Evolutionary conservation across 2,888 invertebrate genomes (phyloP), one percentile per base, ranked within the genome.

Genomic region (Tridacna gigas): DNA sequence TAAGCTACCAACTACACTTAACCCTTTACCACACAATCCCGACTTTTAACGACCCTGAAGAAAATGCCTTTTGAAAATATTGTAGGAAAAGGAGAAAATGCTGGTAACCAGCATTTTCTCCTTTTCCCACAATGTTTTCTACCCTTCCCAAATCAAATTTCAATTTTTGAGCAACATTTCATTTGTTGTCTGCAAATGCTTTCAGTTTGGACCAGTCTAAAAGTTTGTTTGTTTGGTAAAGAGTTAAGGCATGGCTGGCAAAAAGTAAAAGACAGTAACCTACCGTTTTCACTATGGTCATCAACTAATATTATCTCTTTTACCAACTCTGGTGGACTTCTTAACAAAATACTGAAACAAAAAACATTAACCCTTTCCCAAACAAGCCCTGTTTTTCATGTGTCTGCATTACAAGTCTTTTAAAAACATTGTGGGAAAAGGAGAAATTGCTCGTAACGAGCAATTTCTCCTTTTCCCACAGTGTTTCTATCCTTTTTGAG

Each of bases 271-370:
- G 37, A 37, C 37, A 37, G 37, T 7, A 37, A 89, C 91, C 84
- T 89, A 94, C 94, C 88, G 85, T 94, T 89, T 63, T 91, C 87
- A 83, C 92, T 93, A 78, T 81, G 86, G 85, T 93, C 93, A 89
- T 94, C 94, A 37, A 94, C 90, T 18, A 94, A 77, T 25, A 94
- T 88, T 11, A 94, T 91, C 81, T 94, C 94, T 73, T 89, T 80
- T 3, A 94, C 45, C 15, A 94, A 85, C 28, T 91, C 89, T 22
- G 89, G 83, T 61, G 93, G 93, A 28, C 90, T 92, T 77, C 89
- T 83, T 48, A 86, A 78, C 15, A 91, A 73, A 60, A 91, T 75
- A 80, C 91, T 91, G 84, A 56, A 90, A 88, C 9, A 9, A 15
- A 56, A 20, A 56, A 56, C 11, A 3, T 56, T 15, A 56, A 20